Evolutionary conservation across 92 coral and sea anemone species (phyloP).

Genomic region (Chrysogorgia sp.): DNA sequence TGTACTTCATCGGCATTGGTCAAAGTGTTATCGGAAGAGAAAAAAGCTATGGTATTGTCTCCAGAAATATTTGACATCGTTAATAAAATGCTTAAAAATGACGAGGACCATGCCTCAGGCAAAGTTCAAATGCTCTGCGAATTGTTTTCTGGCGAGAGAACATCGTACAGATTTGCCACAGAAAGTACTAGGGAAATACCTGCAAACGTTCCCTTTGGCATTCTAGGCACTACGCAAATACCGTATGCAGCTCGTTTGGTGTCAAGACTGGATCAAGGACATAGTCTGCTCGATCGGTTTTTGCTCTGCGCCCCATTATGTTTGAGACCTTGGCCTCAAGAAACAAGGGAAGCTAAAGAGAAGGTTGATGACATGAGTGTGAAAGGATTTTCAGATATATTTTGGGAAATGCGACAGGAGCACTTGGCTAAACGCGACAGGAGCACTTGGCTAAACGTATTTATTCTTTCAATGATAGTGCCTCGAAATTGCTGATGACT

Average conservation of each 20-base stretch:
- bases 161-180: conserved; percentile 32
- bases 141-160: conserved; percentile 38
- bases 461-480: background rate
- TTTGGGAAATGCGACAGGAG: conserved; percentile 4
- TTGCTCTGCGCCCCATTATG: conserved; percentile 3
- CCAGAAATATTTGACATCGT: conserved; percentile 37
- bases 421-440: conserved; percentile 7
- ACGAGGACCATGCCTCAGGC: conserved; percentile 35
- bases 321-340: background rate
- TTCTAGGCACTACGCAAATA: conserved; percentile 34
- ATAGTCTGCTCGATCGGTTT: conserved; percentile 41
- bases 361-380: background rate
- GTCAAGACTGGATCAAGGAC: conserved; percentile 38
- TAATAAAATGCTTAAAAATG: conserved; percentile 34
- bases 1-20: conserved; percentile 28
- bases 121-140: conserved; percentile 47
- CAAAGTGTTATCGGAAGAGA: conserved; percentile 9
- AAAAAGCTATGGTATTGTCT: conserved; percentile 21
- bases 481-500: background rate
- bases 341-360: background rate
- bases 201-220: conserved; percentile 26
- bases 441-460: conserved; percentile 1
- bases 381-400: background rate
- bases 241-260: conserved; percentile 44
- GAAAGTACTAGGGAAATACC: conserved; percentile 20